phyloP scores from a whole-genome alignment of 37 sponge, comb jelly and placozoan species.

The Hormiphora californensis region DNA sequence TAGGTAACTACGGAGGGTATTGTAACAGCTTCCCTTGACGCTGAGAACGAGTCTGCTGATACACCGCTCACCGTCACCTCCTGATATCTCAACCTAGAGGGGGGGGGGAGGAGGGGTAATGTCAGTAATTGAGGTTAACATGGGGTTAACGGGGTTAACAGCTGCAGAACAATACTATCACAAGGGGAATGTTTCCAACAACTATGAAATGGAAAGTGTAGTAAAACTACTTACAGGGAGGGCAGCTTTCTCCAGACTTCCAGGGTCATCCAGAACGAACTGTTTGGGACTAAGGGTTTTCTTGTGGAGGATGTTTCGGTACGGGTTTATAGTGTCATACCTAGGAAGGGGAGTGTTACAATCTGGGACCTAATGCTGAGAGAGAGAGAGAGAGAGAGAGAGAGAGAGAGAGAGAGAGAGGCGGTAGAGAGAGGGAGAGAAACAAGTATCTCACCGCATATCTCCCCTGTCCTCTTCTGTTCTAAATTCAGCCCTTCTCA shows the following conservation, averaged over 20 bases:
- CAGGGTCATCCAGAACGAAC: background rate
- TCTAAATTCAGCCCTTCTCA: too few relatives aligned
- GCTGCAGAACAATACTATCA: background rate
- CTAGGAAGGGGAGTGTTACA: too few relatives aligned
- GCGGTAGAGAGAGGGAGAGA: too few relatives aligned
- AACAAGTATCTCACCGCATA: too few relatives aligned
- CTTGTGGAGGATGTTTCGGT: background rate
- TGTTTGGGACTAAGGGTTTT: background rate
- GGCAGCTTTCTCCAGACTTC: background rate
- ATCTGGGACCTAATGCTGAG: too few relatives aligned
- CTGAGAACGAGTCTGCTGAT: slow-evolving; percentile 15
- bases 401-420: too few relatives aligned
- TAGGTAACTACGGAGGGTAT: slow-evolving; percentile 27
- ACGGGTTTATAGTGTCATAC: background rate
- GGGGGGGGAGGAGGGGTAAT: background rate
- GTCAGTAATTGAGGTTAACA: background rate
- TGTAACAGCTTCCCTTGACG: slow-evolving; percentile 38
- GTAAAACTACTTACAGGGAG: background rate
- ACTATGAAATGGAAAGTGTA: too few relatives aligned
- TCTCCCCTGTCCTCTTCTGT: too few relatives aligned
- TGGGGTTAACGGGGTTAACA: background rate
- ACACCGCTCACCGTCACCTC: background rate
- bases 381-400: too few relatives aligned
- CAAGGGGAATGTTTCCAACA: background rate
- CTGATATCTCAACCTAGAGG: slow-evolving; percentile 18